Evolutionary conservation across 1,140 invertebrate species (phyloP).

Genomic region (Trichogramma pretiosum): DNA sequence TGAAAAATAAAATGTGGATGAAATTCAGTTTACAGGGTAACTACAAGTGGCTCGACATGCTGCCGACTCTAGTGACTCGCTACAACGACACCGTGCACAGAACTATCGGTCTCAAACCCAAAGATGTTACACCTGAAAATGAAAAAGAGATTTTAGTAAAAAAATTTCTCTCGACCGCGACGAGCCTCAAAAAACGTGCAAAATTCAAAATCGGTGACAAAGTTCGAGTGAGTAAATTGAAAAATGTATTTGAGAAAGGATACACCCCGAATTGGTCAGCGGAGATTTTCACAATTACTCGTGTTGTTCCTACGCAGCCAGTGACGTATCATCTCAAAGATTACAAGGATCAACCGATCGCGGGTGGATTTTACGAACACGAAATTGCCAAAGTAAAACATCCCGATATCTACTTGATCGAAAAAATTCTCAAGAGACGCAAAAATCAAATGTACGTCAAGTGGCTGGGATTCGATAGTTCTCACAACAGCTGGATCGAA

Average conservation of each 20-base stretch:
- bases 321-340: conserved; percentile 31
- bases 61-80: conserved; percentile 6
- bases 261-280: conserved; percentile 38
- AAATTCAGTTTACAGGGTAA: conserved; percentile 30
- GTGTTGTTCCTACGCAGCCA: conserved; percentile 29
- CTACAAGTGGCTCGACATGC: conserved; percentile 14
- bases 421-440: conserved; percentile 27
- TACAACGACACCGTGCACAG: conserved; percentile 34
- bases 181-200: too few species aligned
- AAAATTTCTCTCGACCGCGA: too few species aligned
- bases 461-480: conserved; percentile 25
- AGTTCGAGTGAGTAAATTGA: conserved; percentile 35
- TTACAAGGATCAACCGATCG: conserved; percentile 24
- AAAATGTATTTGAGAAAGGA: conserved; percentile 34
- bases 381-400: conserved; percentile 20
- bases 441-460: conserved; percentile 28
- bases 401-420: conserved; percentile 29
- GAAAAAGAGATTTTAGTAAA: conserved; percentile 18
- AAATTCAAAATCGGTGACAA: conserved; percentile 31
- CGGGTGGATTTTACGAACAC: conserved; percentile 34
- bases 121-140: conserved; percentile 18
- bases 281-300: conserved; percentile 35
- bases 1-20: conserved; percentile 37
- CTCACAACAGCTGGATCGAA: conserved; percentile 19
- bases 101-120: conserved; percentile 29